Evolutionary conservation across 2,888 invertebrate genomes (phyloP), one percentile per base, ranked within the genome.

Genomic region (Cryptocephalus moraei): DNA sequence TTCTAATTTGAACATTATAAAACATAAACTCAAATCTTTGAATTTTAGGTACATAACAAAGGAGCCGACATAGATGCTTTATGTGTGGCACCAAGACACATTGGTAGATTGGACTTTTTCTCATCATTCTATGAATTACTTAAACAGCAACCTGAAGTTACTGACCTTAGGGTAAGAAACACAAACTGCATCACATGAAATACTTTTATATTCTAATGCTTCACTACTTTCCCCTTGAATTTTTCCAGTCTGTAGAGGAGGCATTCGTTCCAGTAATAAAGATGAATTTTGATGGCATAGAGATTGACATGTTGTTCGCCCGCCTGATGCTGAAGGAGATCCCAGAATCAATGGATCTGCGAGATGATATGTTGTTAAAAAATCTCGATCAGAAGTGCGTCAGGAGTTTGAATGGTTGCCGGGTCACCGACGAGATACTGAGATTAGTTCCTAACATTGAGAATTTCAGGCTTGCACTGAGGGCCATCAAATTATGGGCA

Each of bases 211-310:
- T 39, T 32, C 11, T 42, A 22, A 32, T 39, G 4, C n/a, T 10
- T 2, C 4, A 45, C 12, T 22, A 41, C 3, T 33, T 32, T 39
- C 31, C 1, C 8, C n/a, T 41, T 13, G 13, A 6, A 22, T 6
- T 2, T 14, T 46, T 61, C 49, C 49, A 65, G 84, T 84, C 93
- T 1, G 95, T 99, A 0, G 96, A 97, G 70, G 97, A 97, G 68
- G 99, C 99, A 0, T 99, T 89, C 73, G 99, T 99, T 56, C 99
- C 99, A 3, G 94, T 99, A 8, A 95, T 99, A 56, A 99, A 99
- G 74, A 93, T 99, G 91, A 91, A 90, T 67, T 99, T 96, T 70
- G 91, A 94, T 75, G 93, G 91, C 32, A 95, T 99, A 57, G 99
- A 99, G 76, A 94, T 99, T 57, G 99, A 99, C 75, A 86, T 99